Evolutionary conservation across 2,113 vertebrate species (phyloP), one percentile per base, ranked within the genome.

Genomic region (Alces alces): DNA sequence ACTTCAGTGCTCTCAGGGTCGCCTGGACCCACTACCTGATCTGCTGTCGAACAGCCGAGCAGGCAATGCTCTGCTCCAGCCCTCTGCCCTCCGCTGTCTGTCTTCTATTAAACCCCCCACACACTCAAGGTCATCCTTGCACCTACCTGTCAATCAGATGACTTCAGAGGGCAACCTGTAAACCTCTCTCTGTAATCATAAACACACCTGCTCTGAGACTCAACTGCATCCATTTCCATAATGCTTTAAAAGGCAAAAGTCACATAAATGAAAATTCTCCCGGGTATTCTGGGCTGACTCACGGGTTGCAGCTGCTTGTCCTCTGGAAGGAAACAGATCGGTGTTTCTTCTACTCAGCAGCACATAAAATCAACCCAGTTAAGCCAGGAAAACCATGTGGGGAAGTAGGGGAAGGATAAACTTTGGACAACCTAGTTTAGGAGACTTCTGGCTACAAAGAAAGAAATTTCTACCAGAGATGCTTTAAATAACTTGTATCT

Each of bases 31-130:
- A 4, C 61, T 4, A 1, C 16, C 25, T 2, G 39, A 39, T n/a
- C n/a, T 17, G 54, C 54, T 7, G n/a, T 11, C 27, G n/a, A 28
- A 7, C 25, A 58, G 19, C 54, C 2, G 0, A 43, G 23, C 19
- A 11, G 45, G 14, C 13, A 6, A 0, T 4, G 12, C 36, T 2
- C 0, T 0, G 11, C 55, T 33, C 25, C 2, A 0, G 15, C 43
- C 66, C 10, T 17, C 6, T 12, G 9, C 45, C 39, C 73, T 43
- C 73, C 13, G 25, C n/a, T 3, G 7, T 47, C 64, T 58, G 12
- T 52, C 30, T 11, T 5, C 57, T 17, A 1, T 14, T 4, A 58
- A 88, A 33, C 10, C 16, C 36, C 54, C 1, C 2, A 5, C 0
- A 16, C 66, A 23, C 0, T 1, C 7, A 2, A 3, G 6, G 17